Percentiles rank a stretch among this genome's conserved stretches.
Evolutionary conservation across 1,140 invertebrate species (phyloP).

Genomic region (Drosophila pandora): DNA sequence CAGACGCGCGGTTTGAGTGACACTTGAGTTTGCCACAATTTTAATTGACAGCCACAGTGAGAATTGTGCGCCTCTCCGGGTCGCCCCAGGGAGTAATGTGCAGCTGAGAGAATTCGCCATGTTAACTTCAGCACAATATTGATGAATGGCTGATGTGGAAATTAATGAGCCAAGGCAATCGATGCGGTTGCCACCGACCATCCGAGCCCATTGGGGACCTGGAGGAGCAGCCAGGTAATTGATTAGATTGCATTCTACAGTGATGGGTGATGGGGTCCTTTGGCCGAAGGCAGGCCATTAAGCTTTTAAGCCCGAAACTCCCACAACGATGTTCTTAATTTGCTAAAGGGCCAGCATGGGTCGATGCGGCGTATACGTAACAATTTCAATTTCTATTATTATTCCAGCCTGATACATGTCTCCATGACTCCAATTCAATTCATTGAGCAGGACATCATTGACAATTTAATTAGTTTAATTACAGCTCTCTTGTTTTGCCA

Average conservation of each 20-base stretch:
- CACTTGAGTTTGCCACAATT: conserved; percentile 77
- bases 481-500: conserved; percentile 2
- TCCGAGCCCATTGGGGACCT: background rate
- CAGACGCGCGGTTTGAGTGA: conserved; percentile 51
- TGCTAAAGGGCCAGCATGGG: background rate
- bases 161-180: conserved; percentile 60
- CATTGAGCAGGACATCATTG: conserved; percentile 13
- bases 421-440: conserved; percentile 9
- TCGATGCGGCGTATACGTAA: conserved; percentile 37
- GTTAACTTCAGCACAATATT: conserved; percentile 50
- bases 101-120: conserved; percentile 34
- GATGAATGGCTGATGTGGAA: conserved; percentile 58
- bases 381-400: conserved; percentile 20
- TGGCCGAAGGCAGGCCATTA: conserved; percentile 1
- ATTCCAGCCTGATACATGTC: conserved; percentile 14
- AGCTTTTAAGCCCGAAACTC: conserved; percentile 31
- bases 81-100: conserved; percentile 14
- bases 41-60: conserved; percentile 69
- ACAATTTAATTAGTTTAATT: conserved; percentile 53
- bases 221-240: conserved; percentile 36
- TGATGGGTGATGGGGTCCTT: background rate
- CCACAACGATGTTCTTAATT: conserved; percentile 18
- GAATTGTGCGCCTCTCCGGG: background rate
- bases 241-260: conserved; percentile 48
- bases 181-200: conserved; percentile 10